These are phyloP conservation scores for Ormyrus pomaceus DNA, from an alignment of 2,888 invertebrate genomes.

Conservation along the genomic window DNA sequence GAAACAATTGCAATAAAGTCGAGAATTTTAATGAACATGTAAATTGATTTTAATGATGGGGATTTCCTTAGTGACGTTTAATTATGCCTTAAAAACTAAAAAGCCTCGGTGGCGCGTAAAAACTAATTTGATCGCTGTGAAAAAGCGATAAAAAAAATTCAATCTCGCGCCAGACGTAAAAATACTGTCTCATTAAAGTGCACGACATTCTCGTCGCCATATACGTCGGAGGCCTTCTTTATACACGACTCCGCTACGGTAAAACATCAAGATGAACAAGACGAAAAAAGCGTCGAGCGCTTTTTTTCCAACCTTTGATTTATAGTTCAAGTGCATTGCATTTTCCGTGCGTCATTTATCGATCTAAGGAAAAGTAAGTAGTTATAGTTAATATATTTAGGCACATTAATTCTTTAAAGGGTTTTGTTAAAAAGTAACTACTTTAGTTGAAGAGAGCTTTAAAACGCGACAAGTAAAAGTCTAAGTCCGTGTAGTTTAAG, in stretches of 20 bases:
- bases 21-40: too few species aligned
- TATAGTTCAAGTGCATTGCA: slow-evolving; percentile 10
- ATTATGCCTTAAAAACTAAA: slow-evolving; percentile 29
- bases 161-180: slow-evolving; percentile 1
- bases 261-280: slow-evolving; percentile 15
- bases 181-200: slow-evolving; percentile 39
- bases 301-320: slow-evolving; percentile 19
- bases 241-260: background rate
- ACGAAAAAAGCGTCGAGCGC: background rate
- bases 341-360: background rate
- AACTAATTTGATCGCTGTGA: slow-evolving; percentile 23
- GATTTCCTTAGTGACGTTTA: slow-evolving; percentile 7
- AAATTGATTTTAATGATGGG: too few species aligned
- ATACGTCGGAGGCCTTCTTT: slow-evolving; percentile 26
- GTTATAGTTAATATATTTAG: too few species aligned
- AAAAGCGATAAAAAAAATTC: slow-evolving; percentile 5
- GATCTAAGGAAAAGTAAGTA: too few species aligned
- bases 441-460: too few species aligned
- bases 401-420: too few species aligned
- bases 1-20: too few species aligned
- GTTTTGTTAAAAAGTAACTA: too few species aligned
- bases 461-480: too few species aligned
- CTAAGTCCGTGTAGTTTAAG: too few species aligned
- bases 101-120: background rate
- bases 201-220: slow-evolving; percentile 30